These are phyloP conservation scores for Ibycter americanus DNA, from an alignment of 2,797 vertebrate species.

Conservation along the genomic window DNA sequence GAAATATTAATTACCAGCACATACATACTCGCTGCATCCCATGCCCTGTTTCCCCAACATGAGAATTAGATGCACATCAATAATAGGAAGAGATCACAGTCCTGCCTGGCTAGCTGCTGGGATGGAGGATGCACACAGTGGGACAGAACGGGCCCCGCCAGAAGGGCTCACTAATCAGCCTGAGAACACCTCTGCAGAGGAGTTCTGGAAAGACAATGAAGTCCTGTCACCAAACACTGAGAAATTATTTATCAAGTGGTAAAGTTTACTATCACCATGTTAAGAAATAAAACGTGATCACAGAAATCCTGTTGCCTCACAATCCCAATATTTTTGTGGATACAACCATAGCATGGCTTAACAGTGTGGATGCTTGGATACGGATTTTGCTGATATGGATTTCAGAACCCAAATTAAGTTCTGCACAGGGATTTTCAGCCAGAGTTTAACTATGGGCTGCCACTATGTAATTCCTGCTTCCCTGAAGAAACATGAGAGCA, in stretches of 20 bases:
- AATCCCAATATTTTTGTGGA: background rate
- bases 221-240: background rate
- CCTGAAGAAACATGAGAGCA: background rate
- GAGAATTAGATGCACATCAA: background rate
- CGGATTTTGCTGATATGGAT: background rate
- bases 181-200: background rate
- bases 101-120: background rate
- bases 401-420: background rate
- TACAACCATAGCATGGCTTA: background rate
- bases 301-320: background rate
- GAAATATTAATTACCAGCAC: slow-evolving; percentile 30
- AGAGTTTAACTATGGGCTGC: background rate
- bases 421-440: background rate
- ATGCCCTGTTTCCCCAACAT: background rate
- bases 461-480: background rate
- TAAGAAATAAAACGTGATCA: background rate
- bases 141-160: background rate
- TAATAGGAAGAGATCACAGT: background rate
- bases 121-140: background rate
- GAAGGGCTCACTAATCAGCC: background rate
- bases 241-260: background rate
- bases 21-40: background rate
- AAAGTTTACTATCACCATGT: background rate
- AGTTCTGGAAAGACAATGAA: background rate
- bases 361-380: background rate